Evolutionary conservation across 2,888 invertebrate genomes (phyloP).

Genomic region (Alsophila aescularia): DNA sequence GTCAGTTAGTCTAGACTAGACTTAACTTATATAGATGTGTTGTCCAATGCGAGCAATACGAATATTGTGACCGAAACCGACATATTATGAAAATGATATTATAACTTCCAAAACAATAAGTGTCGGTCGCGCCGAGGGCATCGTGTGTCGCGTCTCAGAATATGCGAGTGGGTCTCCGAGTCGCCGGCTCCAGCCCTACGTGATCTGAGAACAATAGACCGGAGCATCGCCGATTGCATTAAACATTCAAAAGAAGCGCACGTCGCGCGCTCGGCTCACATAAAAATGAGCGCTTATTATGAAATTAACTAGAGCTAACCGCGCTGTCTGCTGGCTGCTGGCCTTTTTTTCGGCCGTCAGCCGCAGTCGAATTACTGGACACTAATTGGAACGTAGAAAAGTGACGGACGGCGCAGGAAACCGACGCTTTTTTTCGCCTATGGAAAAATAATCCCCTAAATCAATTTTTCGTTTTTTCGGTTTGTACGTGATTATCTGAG

Average conservation of each 20-base stretch:
- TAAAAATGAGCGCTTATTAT: slow-evolving; percentile 83
- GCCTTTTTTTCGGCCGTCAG: slow-evolving; percentile 76
- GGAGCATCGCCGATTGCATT: slow-evolving; percentile 68
- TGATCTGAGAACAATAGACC: slow-evolving; percentile 57
- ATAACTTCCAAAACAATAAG: slow-evolving; percentile 55
- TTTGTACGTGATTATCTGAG: slow-evolving; percentile 37
- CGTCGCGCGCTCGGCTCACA: slow-evolving; percentile 68
- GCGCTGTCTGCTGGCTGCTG: slow-evolving; percentile 63
- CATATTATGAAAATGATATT: slow-evolving; percentile 44
- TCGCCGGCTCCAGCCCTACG: slow-evolving; percentile 46
- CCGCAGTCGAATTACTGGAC: slow-evolving; percentile 79
- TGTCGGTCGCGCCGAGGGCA: slow-evolving; percentile 65
- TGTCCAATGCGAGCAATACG: not conserved
- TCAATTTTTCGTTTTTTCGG: slow-evolving; percentile 45
- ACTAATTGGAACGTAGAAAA: slow-evolving; percentile 82
- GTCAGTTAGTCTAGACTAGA: not conserved
- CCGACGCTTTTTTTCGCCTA: slow-evolving; percentile 58
- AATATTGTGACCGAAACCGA: slow-evolving; percentile 17
- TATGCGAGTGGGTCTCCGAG: slow-evolving; percentile 70
- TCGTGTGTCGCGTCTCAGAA: slow-evolving; percentile 61
- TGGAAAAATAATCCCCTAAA: slow-evolving; percentile 52
- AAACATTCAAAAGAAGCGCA: slow-evolving; percentile 75
- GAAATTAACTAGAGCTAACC: slow-evolving; percentile 78
- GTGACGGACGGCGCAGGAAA: slow-evolving; percentile 76
- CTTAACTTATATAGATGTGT: not conserved